Evolutionary conservation across 2,888 invertebrate species (phyloP), one percentile per base, ranked within the genome.

Genomic region (Corythucha ciliata): DNA sequence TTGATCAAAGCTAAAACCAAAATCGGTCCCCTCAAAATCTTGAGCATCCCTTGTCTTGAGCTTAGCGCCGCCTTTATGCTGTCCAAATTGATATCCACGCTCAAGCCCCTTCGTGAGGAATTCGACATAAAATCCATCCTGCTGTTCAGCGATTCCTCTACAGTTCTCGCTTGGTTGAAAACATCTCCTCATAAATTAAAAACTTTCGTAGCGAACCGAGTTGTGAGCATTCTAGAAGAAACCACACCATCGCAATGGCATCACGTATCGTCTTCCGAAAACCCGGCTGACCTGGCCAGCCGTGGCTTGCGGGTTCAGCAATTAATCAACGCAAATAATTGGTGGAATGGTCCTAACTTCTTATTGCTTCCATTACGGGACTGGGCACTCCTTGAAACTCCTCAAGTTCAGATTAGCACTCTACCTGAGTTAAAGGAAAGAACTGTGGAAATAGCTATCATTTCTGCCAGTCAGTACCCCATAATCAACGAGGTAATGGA

Each of bases 211-310:
- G 52, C 52, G 4, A 27, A 50, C 16, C 3, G 53, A 29, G 53
- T 53, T 4, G 36, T 34, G 3, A 32, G 36, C 18, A 44, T 53
- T 12, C 20, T 44, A 1, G 39, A 41, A 12, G 27, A 10, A 2
- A 40, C 51, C 2, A 18, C 18, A 2, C 12, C 22, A 8, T 5
- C 8, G 1, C 21, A 18, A 8, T 53, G 55, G 55, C 32, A 48
- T 25, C 54, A 54, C 24, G 40, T 54, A 3, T 4, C 50, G 1
- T 57, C 61, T 1, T 37, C 54, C 1, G 44, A 56, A 6, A 66
- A 66, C 52, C 64, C 65, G 1, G 65, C 65, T 2, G 64, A 65
- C 33, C 45, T 60, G 24, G 60, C 61, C 1, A 60, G 63, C 4
- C 21, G 46, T 7, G 54, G 54, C 1, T 22, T 54, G 20, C 18